Base-by-base conservation (phyloP, 2,797 vertebrate genomes). In the Syngnathus acus region DNA sequence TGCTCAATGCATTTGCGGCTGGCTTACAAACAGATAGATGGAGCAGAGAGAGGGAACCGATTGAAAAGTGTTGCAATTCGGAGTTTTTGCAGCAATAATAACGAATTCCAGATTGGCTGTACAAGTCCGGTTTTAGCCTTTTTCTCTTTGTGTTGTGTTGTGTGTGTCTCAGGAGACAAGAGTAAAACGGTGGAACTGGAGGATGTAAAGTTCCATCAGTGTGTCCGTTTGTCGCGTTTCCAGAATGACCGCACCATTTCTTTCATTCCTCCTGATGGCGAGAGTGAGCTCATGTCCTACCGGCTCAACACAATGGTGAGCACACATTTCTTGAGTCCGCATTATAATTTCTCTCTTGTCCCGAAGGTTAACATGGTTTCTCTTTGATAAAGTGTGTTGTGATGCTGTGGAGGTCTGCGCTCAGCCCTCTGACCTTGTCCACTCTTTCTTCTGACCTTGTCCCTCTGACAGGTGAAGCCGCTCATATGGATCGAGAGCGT, bases 161-260 rank as follows among this genome's bases (percentile, higher is more conserved):
- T 76, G 37, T 75, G 65, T 69, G 67, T 70, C 40, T 71, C 75
- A 93, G 92, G 91, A 82, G 91, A 91, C 79, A 93, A 93, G 81
- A 91, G 87, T 65, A 93, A 93, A 75, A 83, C 91, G 0, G 92
- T 93, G 76, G 92, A 92, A 81, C 82, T 93, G 72, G 92, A 93
- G 81, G 92, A 93, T 40, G 92, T 93, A 72, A 93, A 93, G 86
- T 93, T 93, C 68, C 92, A 93, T 82, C 92, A 93, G 85, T 93
- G 92, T 69, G 92, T 93, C 64, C 90, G 92, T 65, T 88, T 93
- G 75, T 93, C 92, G 16, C 92, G 92, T 70, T 93, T 93, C 45
- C 90, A 93, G 79, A 93, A 92, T 2, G 92, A 93, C 82, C 89
- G 92, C 67, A 93, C 92, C 70, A 93, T 93, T 75, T 93, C 92